Conservation (phyloP, 2,888 invertebrate species). For the Dioctria linearis region DNA sequence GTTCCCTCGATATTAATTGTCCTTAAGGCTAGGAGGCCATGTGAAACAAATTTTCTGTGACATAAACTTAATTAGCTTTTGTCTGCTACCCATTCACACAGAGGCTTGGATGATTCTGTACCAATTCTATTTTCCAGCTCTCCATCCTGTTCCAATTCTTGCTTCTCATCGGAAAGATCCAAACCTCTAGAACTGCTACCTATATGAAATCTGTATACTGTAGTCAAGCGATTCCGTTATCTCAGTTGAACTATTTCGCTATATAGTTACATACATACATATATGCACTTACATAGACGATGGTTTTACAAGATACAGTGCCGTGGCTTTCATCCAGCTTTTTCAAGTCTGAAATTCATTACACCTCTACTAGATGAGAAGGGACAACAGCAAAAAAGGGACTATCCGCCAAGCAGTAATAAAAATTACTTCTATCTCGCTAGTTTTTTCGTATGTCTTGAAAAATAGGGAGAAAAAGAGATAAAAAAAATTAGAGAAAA, state of each 20-base stretch:
- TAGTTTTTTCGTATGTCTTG: conserved; percentile 51
- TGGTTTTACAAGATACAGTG: neutral
- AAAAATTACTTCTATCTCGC: conserved; percentile 55
- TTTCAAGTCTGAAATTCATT: conserved; percentile 50
- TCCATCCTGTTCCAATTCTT: conserved; percentile 5
- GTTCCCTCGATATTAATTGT: conserved; percentile 67
- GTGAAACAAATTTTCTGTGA: conserved; percentile 71
- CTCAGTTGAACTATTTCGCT: neutral
- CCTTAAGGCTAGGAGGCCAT: conserved; percentile 67
- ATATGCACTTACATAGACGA: too few relatives aligned
- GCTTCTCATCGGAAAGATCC: neutral
- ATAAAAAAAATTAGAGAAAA: conserved; percentile 30
- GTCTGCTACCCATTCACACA: conserved; percentile 59
- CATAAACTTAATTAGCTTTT: conserved; percentile 72
- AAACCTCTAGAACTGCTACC: neutral
- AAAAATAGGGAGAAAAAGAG: conserved; percentile 43
- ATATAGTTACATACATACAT: neutral
- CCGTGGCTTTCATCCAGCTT: conserved; percentile 47
- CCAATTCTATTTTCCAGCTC: neutral
- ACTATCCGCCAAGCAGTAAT: conserved; percentile 45
- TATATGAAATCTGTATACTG: conserved; percentile 15
- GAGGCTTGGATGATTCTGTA: conserved; percentile 17
- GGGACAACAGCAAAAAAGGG: conserved; percentile 50
- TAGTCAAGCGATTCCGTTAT: conserved; percentile 11
- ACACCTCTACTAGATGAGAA: conserved; percentile 38